Evolutionary conservation across 2,113 vertebrate genomes (phyloP).

Genomic region (Aspiorhynchus laticeps): DNA sequence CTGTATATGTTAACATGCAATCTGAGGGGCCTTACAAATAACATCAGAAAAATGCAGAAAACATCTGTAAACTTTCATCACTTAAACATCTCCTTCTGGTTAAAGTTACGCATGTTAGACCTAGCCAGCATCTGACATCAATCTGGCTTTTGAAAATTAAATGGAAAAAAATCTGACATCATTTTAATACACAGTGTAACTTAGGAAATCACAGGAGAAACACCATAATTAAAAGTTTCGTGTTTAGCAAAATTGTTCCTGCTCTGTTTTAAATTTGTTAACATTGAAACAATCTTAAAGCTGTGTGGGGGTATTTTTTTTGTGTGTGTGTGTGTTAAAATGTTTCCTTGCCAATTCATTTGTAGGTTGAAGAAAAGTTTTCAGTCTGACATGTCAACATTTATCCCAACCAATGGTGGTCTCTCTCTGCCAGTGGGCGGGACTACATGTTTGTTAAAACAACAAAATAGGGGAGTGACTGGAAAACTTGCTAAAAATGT

Average conservation of each 20-base stretch:
- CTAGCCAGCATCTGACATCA: neutral
- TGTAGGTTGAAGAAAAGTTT: neutral
- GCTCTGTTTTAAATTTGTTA: neutral
- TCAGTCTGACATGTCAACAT: neutral
- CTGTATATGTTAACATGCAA: neutral
- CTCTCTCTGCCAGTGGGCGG: too few species aligned
- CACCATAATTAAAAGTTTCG: neutral
- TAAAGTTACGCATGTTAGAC: slow-evolving; percentile 3
- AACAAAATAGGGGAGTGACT: neutral
- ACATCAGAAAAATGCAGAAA: neutral
- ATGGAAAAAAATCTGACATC: neutral
- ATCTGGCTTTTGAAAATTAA: neutral
- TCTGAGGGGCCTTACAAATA: neutral
- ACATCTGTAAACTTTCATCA: slow-evolving; percentile 8
- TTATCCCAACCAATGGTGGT: neutral
- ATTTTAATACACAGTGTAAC: neutral
- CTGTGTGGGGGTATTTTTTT: neutral
- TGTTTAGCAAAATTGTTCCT: neutral
- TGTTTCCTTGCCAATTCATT: neutral
- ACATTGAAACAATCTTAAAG: neutral
- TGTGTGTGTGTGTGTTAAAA: neutral
- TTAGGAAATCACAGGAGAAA: neutral
- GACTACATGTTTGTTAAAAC: neutral
- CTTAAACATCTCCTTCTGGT: neutral
- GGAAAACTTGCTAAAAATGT: neutral